Evolutionary conservation across 2,888 invertebrate species (phyloP), one percentile per base, ranked within the genome.

Genomic region (Dasypogon diadema): DNA sequence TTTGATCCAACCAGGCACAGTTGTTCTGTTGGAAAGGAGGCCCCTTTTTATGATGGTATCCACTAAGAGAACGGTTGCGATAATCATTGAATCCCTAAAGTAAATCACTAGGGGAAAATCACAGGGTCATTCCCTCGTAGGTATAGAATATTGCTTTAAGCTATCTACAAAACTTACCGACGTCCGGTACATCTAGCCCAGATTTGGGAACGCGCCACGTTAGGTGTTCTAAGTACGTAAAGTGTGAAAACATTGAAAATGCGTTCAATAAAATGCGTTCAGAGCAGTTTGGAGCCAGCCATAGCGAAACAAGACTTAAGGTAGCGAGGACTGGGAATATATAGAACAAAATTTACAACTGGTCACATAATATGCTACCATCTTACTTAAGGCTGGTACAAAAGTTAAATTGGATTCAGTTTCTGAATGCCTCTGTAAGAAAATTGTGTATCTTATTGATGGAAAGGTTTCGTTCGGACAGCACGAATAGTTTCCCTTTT

Each of bases 191-290:
- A 14, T 87, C 88, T 1, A 87, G 83, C 74, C 91, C 91, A 81
- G 89, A 89, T 76, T 88, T 87, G 2, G 92, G 91, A 37, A 92
- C 83, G 75, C 87, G 85, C 85, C 89, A 90, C 14, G 89, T 88
- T 14, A 92, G 84, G 82, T 90, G 89, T 56, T 89, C 88, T 1
- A 91, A 83, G 80, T 89, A 89, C 22, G 88, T 82, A 76, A 91
- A 88, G 81, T 92, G 91, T n/a, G 88, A 88, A 55, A 90, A 87
- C n/a, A 92, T 86, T 81, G 90, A 90, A 55, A 90, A 87, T 78
- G 88, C 87, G 54, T 88, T 86, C 46, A 92, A 80, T 30, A 87
- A 81, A 26, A 91, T 82, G 77, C 92, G 86, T 60, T 90, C 89
- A 56, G 87, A 84, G 65, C 89, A 88, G 75, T 87, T 87, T 0